phyloP scores from a whole-genome alignment of 2,888 invertebrate species.

The Embidobia sp. region DNA sequence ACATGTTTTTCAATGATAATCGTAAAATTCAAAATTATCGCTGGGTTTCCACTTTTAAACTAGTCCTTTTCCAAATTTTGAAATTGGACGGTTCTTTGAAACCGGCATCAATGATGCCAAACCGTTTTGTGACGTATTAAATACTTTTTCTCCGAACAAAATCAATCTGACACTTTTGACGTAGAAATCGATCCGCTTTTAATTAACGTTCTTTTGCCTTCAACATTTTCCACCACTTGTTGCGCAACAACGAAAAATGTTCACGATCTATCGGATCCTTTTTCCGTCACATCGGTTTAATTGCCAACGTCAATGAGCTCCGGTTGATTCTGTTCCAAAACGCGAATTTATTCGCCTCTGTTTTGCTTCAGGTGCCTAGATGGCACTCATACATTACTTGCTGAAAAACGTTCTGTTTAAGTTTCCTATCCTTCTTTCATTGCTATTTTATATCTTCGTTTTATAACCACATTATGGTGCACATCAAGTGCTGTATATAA shows the following conservation, averaged over 20 bases:
- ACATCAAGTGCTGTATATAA: conserved; percentile 46
- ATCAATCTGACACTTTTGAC: conserved; percentile 22
- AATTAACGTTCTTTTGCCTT: conserved; percentile 30
- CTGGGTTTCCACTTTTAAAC: too few relatives aligned
- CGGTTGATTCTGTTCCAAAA: conserved; percentile 10
- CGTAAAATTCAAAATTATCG: too few relatives aligned
- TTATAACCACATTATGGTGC: not conserved
- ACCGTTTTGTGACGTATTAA: too few relatives aligned
- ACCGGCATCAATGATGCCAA: too few relatives aligned
- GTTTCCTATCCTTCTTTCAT: not conserved
- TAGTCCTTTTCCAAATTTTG: too few relatives aligned
- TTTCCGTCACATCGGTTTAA: conserved; percentile 13
- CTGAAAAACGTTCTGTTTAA: not conserved
- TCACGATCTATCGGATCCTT: conserved; percentile 9
- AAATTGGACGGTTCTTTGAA: too few relatives aligned
- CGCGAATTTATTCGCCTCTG: not conserved
- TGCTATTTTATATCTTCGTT: not conserved
- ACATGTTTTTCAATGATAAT: too few relatives aligned
- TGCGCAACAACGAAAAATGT: conserved; percentile 23
- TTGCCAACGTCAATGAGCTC: conserved; percentile 17
- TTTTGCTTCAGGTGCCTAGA: not conserved
- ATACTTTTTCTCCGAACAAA: not conserved
- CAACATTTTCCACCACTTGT: conserved; percentile 46
- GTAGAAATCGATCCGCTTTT: conserved; percentile 10
- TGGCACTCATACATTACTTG: too few relatives aligned